Percentiles rank a stretch among this genome's conserved stretches.
Conservation (phyloP, 2,113 vertebrate genomes). For the Campylomormyrus numenius region DNA sequence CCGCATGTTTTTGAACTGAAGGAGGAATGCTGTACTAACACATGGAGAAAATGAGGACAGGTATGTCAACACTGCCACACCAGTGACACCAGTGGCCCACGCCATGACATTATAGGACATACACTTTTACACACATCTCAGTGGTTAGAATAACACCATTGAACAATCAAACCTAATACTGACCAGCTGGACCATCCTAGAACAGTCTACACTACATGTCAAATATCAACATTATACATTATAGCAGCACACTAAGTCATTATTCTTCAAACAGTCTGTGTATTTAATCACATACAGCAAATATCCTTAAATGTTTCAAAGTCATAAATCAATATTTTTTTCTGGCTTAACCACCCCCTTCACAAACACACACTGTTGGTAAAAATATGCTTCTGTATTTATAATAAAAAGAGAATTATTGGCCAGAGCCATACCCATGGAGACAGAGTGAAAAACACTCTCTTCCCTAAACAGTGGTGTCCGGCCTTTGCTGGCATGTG, state of each 20-base stretch:
- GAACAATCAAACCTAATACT: background rate
- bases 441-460: conserved; percentile 6
- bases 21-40: background rate
- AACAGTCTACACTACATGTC: background rate
- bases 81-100: background rate
- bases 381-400: background rate
- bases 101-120: background rate
- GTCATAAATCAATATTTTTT: conserved; percentile 1
- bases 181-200: background rate
- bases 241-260: background rate
- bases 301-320: background rate
- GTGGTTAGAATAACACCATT: background rate
- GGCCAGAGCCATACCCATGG: background rate
- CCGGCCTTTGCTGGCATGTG: background rate
- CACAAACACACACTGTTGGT: background rate
- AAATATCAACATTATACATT: background rate
- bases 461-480: background rate
- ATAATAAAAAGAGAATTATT: conserved; percentile 6
- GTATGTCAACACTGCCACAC: background rate
- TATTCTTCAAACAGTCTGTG: background rate
- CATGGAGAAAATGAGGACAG: background rate
- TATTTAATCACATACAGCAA: background rate
- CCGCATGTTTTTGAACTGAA: background rate
- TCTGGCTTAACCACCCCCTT: background rate
- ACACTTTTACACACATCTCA: background rate